These are phyloP conservation scores for Trachymyrmex septentrionalis DNA, from an alignment of 1,140 invertebrate species.

Conservation along the genomic window DNA sequence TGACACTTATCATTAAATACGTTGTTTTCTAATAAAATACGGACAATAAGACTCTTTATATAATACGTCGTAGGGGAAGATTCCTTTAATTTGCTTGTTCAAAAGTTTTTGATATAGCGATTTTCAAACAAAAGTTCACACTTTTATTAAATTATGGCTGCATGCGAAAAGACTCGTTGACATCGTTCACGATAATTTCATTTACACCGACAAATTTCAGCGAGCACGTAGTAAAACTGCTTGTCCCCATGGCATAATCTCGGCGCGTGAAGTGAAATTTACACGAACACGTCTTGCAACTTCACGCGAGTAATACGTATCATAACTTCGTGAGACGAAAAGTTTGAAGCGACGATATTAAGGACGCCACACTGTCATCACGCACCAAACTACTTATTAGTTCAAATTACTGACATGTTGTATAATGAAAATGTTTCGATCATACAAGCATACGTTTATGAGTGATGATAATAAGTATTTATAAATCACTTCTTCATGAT, in stretches of 20 bases:
- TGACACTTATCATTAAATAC: no score
- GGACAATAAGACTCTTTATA: no score
- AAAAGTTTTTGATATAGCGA: no score
- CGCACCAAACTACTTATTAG: constrained; percentile 49
- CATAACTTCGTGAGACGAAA: constrained; percentile 52
- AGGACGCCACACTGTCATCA: constrained; percentile 5
- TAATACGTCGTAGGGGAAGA: no score
- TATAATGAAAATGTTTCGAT: constrained; percentile 44
- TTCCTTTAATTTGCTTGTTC: no score
- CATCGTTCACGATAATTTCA: constrained; percentile 36
- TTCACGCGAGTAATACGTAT: constrained; percentile 50
- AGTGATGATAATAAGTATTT: background rate
- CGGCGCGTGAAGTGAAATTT: constrained; percentile 55
- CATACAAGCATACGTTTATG: background rate
- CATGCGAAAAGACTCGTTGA: background rate
- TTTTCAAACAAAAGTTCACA: no score
- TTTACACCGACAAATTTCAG: constrained; percentile 51
- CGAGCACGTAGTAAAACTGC: constrained; percentile 54
- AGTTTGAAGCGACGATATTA: constrained; percentile 54
- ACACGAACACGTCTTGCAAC: constrained; percentile 50
- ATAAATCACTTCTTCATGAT: background rate
- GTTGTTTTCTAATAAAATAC: no score
- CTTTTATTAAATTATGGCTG: background rate
- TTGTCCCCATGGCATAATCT: constrained; percentile 49
- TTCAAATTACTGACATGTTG: constrained; percentile 43